Evolutionary conservation across 2,888 invertebrate species (phyloP).

Genomic region (Drosophila lutescens): DNA sequence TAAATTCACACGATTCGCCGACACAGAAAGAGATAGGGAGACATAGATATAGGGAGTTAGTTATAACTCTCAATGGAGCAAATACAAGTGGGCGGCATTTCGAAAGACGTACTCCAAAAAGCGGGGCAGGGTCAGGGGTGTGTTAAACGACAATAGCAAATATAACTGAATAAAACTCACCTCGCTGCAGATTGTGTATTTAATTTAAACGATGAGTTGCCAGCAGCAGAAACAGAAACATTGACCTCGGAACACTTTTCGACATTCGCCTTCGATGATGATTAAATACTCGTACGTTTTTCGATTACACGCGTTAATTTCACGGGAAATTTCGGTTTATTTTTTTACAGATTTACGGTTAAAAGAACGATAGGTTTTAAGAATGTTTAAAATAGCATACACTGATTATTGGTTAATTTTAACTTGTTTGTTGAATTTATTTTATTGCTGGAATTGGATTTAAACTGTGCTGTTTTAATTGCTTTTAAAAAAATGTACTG

Average conservation of each 20-base stretch:
- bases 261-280: slow-evolving; percentile 29
- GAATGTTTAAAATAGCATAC: slow-evolving; percentile 4
- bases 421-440: background rate
- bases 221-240: slow-evolving; percentile 35
- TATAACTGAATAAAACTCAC: slow-evolving; percentile 32
- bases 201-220: slow-evolving; percentile 32
- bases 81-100: slow-evolving; percentile 26
- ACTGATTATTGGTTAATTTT: slow-evolving; percentile 1
- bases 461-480: slow-evolving; percentile 1
- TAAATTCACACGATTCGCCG: slow-evolving; percentile 26
- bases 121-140: slow-evolving; percentile 38
- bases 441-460: background rate
- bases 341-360: slow-evolving; percentile 8
- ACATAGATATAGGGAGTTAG: slow-evolving; percentile 3
- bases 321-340: slow-evolving; percentile 10
- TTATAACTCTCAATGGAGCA: slow-evolving; percentile 24
- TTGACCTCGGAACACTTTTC: slow-evolving; percentile 64
- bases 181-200: slow-evolving; percentile 28
- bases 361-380: slow-evolving; percentile 4
- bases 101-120: slow-evolving; percentile 23
- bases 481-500: no score
- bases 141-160: slow-evolving; percentile 31
- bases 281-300: slow-evolving; percentile 22
- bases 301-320: slow-evolving; percentile 21
- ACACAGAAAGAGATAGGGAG: background rate